A percentile compares a stretch with the other conserved stretches of the same genome.
Evolutionary conservation across 2,888 invertebrate genomes (phyloP).

Genomic region (Amblyjoppa fuscipennis): DNA sequence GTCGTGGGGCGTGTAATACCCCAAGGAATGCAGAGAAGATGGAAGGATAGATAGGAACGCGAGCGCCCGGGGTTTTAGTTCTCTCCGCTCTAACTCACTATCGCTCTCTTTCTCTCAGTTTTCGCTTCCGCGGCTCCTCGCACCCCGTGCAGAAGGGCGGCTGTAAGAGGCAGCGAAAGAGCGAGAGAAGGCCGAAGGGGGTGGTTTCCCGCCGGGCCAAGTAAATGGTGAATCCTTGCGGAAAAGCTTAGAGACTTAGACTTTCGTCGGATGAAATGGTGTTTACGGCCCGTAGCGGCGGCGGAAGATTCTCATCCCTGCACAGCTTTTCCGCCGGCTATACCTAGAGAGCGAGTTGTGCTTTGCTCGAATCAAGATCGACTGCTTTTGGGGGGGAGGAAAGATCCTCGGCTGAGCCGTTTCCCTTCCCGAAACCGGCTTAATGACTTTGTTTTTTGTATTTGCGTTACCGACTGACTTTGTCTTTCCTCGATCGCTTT

Average conservation of each 20-base stretch:
- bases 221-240: constrained; percentile 80
- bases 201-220: constrained; percentile 68
- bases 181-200: constrained; percentile 62
- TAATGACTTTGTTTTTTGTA: constrained; percentile 66
- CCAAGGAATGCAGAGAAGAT: constrained; percentile 84
- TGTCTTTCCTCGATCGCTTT: not conserved
- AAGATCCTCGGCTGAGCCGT: constrained; percentile 29
- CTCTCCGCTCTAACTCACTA: constrained; percentile 52
- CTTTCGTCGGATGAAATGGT: constrained; percentile 80
- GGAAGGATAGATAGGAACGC: constrained; percentile 82
- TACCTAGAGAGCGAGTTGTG: constrained; percentile 45
- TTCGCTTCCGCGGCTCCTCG: constrained; percentile 38
- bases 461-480: not conserved
- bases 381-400: constrained; percentile 45
- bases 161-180: constrained; percentile 56
- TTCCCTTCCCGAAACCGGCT: constrained; percentile 45
- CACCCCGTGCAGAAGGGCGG: constrained; percentile 37
- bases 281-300: constrained; percentile 76
- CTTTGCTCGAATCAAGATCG: constrained; percentile 66
- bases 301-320: constrained; percentile 55
- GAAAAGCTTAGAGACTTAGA: constrained; percentile 82
- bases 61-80: constrained; percentile 68
- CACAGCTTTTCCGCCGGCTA: constrained; percentile 30
- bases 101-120: constrained; percentile 35
- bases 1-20: constrained; percentile 83